Base-by-base conservation (phyloP, 2,797 vertebrate genomes). In the Heteromormyrus szaboi region DNA sequence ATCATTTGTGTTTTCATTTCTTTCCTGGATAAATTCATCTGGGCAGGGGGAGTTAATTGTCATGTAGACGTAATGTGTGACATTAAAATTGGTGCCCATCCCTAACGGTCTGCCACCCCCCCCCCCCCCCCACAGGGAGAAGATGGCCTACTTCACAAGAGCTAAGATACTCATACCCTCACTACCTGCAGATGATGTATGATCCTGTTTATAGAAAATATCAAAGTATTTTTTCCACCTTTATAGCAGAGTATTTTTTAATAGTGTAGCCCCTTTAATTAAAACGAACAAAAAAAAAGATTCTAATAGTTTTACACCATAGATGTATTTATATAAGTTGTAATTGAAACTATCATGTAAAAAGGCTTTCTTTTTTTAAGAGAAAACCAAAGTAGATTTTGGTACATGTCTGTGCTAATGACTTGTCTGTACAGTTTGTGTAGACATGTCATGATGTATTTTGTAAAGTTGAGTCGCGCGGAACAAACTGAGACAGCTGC, bases 131-230 rank as follows among this genome's bases (percentile, higher is more conserved):
- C 86, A 84, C 88, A 97, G 96, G 95, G 96, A 97, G 95, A 97
- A 97, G 95, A 97, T 97, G 9, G 96, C 96, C 6, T 97, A 96
- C 91, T 97, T 97, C 93, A 97, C 96, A 62, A 93, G 96, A 92
- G 95, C 96, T 0, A 97, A 95, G 94, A 96, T 97, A 89, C 96
- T 93, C 90, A 95, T 97, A 92, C 96, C 96, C 8, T 93, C 96
- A 87, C 94, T 97, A 89, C 96, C 96, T 0, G 96, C 95, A 11
- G 96, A 97, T 44, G 96, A 97, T 76, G 96, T 97, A 72, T 97
- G 95, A 94, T 94, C 88, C 25, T 65, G 11, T 86, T 91, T 29
- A 89, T 87, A 84, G 53, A 65, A 90, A 87, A 89, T 65, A 85
- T 2, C 89, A 89, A 89, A 88, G 88, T 90, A 56, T 91, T 90